A percentile compares a stretch with the other conserved stretches of the same genome.
Evolutionary conservation across 1,140 invertebrate species (phyloP).

Genomic region (Pseudomyrmex dendroicus): DNA sequence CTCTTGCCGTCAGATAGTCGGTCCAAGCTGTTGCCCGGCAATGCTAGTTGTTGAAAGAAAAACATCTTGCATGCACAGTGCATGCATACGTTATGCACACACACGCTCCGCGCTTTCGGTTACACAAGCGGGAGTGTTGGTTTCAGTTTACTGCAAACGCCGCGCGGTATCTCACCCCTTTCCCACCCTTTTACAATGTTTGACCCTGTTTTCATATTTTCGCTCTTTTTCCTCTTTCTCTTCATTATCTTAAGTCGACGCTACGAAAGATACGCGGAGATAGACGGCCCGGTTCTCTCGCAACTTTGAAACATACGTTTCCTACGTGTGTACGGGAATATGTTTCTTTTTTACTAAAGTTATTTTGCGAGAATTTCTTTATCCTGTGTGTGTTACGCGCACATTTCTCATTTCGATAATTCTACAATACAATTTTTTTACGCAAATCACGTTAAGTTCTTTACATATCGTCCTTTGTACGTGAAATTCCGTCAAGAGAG

Average conservation of each 20-base stretch:
- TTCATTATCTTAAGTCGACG: slow-evolving; percentile 34
- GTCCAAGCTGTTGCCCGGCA: slow-evolving; percentile 48
- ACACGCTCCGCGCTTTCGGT: slow-evolving; percentile 55
- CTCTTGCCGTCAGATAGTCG: slow-evolving; percentile 48
- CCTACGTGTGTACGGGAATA: neutral
- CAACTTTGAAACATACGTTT: neutral
- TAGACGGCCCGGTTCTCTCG: slow-evolving; percentile 6
- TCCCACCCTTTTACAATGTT: slow-evolving; percentile 18
- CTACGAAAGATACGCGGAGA: neutral
- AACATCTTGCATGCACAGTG: slow-evolving; percentile 77
- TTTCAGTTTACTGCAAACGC: slow-evolving; percentile 64
- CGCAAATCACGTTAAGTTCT: too few species aligned
- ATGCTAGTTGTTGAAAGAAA: slow-evolving; percentile 72
- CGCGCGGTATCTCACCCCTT: neutral
- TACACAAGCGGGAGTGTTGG: slow-evolving; percentile 67
- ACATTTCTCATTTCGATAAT: neutral
- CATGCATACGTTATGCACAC: slow-evolving; percentile 56
- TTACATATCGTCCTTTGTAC: too few species aligned
- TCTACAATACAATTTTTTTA: neutral
- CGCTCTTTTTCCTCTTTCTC: neutral
- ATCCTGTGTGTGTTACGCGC: too few species aligned
- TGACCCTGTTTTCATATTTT: slow-evolving; percentile 53
- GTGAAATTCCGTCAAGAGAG: too few species aligned
- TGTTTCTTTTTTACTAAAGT: too few species aligned
- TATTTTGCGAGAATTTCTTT: too few species aligned